Conservation (phyloP, 37 sponge, comb jelly and placozoan species). For the Oopsacas minuta region DNA sequence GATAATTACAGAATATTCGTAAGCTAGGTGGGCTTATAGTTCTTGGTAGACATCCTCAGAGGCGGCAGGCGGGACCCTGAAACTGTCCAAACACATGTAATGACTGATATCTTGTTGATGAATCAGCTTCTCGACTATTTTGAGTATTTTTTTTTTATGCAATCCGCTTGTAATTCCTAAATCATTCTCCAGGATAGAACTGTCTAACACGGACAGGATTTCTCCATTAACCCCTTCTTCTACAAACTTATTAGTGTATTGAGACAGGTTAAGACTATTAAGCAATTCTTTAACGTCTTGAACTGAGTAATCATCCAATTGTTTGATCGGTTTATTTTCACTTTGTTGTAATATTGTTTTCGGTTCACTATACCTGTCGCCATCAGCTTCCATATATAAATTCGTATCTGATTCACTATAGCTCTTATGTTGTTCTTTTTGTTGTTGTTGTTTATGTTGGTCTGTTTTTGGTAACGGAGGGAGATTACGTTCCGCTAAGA, state of each 20-base stretch:
- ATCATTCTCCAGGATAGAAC: slow-evolving; percentile 25
- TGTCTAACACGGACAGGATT: slow-evolving; percentile 35
- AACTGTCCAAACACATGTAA: neutral
- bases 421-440: neutral
- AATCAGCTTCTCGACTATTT: slow-evolving; percentile 16
- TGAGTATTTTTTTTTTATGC: slow-evolving; percentile 30
- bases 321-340: neutral
- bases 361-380: neutral
- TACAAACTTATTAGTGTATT: slow-evolving; percentile 33
- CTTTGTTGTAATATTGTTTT: neutral
- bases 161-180: slow-evolving; percentile 27
- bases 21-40: too few species aligned
- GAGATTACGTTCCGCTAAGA: neutral
- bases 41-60: neutral
- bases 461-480: neutral
- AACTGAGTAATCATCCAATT: neutral
- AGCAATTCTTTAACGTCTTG: slow-evolving; percentile 29
- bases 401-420: neutral
- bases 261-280: slow-evolving; percentile 25
- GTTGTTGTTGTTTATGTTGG: neutral
- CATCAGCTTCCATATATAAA: neutral
- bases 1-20: too few species aligned
- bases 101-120: neutral
- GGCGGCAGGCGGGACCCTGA: neutral
- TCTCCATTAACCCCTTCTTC: slow-evolving; percentile 36